phyloP scores from a whole-genome alignment of 2,888 invertebrate genomes.

The Drosophila kambysellisi region DNA sequence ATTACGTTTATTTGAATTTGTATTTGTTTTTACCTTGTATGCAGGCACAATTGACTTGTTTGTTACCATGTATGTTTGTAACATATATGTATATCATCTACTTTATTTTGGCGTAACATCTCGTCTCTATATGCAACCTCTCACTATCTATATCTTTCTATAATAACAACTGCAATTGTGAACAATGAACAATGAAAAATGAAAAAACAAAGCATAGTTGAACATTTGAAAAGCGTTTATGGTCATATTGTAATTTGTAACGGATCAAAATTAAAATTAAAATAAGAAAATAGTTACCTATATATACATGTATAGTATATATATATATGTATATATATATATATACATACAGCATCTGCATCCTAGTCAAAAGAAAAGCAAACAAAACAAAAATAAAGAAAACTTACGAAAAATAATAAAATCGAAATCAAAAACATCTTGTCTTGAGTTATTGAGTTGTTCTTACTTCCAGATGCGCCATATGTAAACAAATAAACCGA shows the following conservation, averaged over 20 bases:
- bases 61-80: constrained; percentile 21
- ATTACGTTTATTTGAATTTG: constrained; percentile 20
- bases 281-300: constrained; percentile 56
- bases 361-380: constrained; percentile 67
- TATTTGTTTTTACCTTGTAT: constrained; percentile 46
- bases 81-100: constrained; percentile 11
- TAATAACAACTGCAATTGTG: constrained; percentile 25
- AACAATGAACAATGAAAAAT: constrained; percentile 14
- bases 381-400: constrained; percentile 61
- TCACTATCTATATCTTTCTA: constrained; percentile 19
- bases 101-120: constrained; percentile 23
- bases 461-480: not conserved
- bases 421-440: constrained; percentile 3
- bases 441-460: not conserved
- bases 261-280: constrained; percentile 50
- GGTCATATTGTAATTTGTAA: constrained; percentile 62
- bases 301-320: constrained; percentile 52
- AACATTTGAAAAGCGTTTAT: constrained; percentile 40
- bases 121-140: constrained; percentile 22
- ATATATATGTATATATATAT: constrained; percentile 36
- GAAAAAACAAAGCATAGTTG: constrained; percentile 39
- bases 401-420: constrained; percentile 49
- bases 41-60: constrained; percentile 41
- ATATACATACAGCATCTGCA: constrained; percentile 59
- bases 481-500: not conserved